Evolutionary conservation across 2,888 invertebrate genomes (phyloP), one percentile per base, ranked within the genome.

Genomic region (Polyommatus icarus): DNA sequence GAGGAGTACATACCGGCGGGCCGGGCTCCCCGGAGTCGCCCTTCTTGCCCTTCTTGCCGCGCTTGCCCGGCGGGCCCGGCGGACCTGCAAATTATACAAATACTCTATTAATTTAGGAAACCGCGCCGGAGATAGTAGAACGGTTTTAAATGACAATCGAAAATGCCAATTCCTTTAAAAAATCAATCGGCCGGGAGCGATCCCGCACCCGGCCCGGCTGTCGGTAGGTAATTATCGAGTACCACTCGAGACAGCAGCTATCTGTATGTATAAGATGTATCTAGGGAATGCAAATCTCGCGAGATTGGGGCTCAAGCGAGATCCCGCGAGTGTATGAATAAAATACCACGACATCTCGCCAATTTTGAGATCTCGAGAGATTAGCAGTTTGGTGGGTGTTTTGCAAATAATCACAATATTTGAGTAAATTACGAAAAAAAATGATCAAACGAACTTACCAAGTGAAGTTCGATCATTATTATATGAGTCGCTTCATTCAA

Each of bases 31-130:
- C 98, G 20, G 96, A 86, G 86, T 98, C 98, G 29, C 98, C 98
- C 88, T 97, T 98, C 92, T 97, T 98, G 84, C 98, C 98, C 87
- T 97, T 97, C 90, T 97, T 97, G 84, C 98, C 98, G 86, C 97
- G 95, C 91, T 98, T 98, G 82, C 98, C 98, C 18, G 97, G 96
- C 73, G 97, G 96, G 76, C 98, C 98, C 79, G 97, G 96, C 29
- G 97, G 97, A 83, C 98, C 98, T 95, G 96, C 79, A 94, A 95
- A 84, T 85, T 85, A 80, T 71, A 75, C 77, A 75, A 76, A 61
- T 61, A 61, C 10, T 24, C 20, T 3, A 4, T 61, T 24, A 61
- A 24, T 61, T 61, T 61, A 3, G 20, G 24, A 12, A 24, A 61
- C 24, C 10, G 20, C 20, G 59, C 18, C 2, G 8, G 10, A 10